Percentiles rank a stretch among this genome's conserved stretches.
phyloP scores from a whole-genome alignment of 1,140 invertebrate species.

The Geopemphigus sp. region DNA sequence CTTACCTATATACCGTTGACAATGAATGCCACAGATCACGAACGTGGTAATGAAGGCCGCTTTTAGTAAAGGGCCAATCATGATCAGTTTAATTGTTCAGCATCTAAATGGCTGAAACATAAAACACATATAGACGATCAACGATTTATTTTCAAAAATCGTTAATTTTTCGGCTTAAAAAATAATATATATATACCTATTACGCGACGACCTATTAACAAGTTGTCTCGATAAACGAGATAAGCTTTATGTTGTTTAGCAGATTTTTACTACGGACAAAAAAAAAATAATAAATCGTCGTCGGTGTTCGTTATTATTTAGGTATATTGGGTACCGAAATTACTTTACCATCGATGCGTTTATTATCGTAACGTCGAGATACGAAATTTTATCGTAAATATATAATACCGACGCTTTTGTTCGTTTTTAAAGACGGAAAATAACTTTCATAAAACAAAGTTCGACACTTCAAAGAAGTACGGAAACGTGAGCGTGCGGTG shows the following conservation, averaged over 20 bases:
- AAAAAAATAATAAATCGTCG: not conserved
- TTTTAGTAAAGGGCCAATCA: conserved; percentile 42
- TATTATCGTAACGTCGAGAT: not conserved
- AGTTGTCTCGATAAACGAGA: not conserved
- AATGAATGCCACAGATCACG: not conserved
- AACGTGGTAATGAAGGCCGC: conserved; percentile 20
- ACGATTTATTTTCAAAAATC: not conserved
- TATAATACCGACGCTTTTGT: not conserved
- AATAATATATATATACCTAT: too few species aligned
- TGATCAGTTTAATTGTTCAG: conserved; percentile 36
- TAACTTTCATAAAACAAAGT: not conserved
- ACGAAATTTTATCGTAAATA: not conserved
- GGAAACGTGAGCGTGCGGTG: too few species aligned
- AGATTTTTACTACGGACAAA: too few species aligned
- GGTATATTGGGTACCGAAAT: not conserved
- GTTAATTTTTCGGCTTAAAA: too few species aligned
- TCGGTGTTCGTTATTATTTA: not conserved
- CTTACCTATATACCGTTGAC: conserved; percentile 22
- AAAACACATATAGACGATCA: not conserved
- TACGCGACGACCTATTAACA: not conserved
- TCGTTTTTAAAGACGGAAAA: not conserved
- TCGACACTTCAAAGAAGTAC: not conserved
- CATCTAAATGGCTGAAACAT: conserved; percentile 34
- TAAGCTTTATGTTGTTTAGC: conserved; percentile 1
- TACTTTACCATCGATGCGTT: not conserved